These are phyloP conservation scores for Poecilia gillii DNA, from an alignment of 2,797 vertebrate species.

Conservation along the genomic window DNA sequence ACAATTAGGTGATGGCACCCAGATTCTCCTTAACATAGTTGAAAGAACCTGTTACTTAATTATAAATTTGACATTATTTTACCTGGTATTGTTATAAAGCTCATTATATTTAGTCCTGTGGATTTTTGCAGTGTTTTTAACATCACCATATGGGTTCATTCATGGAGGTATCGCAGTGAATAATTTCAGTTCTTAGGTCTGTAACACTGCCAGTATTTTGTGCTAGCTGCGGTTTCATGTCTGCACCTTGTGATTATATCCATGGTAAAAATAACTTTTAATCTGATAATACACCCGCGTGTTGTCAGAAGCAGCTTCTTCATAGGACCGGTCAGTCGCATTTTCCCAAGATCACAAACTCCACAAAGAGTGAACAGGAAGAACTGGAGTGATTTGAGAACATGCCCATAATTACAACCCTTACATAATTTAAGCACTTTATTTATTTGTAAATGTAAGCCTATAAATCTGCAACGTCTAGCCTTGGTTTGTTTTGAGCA, in stretches of 20 bases:
- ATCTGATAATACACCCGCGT: conserved; percentile 80
- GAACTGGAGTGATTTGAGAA: conserved; percentile 29
- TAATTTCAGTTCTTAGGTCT: conserved; percentile 12
- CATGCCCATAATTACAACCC: conserved; percentile 12
- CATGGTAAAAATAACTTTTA: conserved; percentile 82
- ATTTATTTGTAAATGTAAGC: background rate
- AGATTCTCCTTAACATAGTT: background rate
- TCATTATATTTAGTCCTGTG: background rate
- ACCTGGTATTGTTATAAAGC: background rate
- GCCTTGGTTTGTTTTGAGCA: background rate
- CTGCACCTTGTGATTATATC: conserved; percentile 74
- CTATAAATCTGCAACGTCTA: background rate
- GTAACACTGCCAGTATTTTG: conserved; percentile 26
- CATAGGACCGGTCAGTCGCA: conserved; percentile 53
- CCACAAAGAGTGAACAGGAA: conserved; percentile 25
- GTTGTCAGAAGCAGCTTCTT: conserved; percentile 66
- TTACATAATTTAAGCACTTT: background rate
- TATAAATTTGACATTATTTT: background rate
- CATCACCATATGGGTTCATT: background rate
- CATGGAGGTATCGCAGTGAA: background rate
- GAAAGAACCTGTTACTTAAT: background rate
- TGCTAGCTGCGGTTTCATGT: conserved; percentile 55
- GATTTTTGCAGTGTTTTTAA: background rate
- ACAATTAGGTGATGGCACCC: background rate
- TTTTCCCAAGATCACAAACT: conserved; percentile 55